These are phyloP conservation scores for Diadophis punctatus DNA, from an alignment of 2,113 vertebrate species.

Conservation along the genomic window DNA sequence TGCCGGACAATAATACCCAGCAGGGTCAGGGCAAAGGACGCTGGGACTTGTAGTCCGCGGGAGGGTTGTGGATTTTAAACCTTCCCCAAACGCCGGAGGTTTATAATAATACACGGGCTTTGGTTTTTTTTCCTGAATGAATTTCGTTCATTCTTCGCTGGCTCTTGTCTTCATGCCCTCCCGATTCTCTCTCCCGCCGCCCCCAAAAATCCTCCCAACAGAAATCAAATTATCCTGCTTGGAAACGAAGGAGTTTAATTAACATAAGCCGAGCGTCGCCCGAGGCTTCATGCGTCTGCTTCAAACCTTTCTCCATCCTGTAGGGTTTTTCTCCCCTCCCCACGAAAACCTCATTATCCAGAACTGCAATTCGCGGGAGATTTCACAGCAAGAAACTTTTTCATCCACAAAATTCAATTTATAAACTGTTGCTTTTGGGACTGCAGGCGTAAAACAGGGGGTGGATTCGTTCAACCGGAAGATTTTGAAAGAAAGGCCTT, in stretches of 20 bases:
- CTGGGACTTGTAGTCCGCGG: neutral
- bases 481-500: neutral
- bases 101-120: neutral
- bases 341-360: neutral
- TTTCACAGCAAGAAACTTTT: neutral
- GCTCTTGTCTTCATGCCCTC: neutral
- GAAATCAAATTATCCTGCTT: neutral
- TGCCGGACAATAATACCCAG: neutral
- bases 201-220: no score
- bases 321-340: neutral
- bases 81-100: neutral
- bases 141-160: neutral
- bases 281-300: neutral
- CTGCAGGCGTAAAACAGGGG: neutral
- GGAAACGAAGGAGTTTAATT: neutral
- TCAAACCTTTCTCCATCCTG: neutral
- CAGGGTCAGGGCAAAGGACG: neutral
- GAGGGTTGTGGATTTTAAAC: neutral
- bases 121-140: neutral
- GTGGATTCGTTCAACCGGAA: neutral
- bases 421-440: neutral
- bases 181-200: no score
- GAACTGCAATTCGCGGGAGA: neutral
- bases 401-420: neutral
- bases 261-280: neutral